Conservation (phyloP, 2,797 vertebrate genomes). For the Falco cherrug region DNA sequence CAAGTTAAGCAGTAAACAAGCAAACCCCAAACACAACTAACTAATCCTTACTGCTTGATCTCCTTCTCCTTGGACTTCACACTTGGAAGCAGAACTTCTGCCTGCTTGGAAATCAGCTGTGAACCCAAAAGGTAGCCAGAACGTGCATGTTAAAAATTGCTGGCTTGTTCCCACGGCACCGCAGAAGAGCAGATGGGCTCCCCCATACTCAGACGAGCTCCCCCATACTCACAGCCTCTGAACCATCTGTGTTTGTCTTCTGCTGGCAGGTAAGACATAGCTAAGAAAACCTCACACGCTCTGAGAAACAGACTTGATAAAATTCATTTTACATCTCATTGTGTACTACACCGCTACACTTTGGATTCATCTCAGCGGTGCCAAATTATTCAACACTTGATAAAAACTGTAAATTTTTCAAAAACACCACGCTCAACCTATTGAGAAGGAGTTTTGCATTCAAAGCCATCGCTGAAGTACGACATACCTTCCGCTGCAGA, state of each 20-base stretch:
- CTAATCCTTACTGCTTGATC: background rate
- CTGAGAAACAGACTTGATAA: background rate
- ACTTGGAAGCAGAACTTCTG: background rate
- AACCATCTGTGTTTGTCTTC: background rate
- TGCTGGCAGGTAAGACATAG: no score
- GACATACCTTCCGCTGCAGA: background rate
- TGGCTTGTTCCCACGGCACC: background rate
- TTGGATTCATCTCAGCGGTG: background rate
- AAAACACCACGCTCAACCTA: background rate
- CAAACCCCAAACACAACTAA: background rate
- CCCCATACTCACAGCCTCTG: background rate
- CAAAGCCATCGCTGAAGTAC: background rate
- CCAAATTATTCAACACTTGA: background rate
- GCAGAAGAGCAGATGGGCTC: no score
- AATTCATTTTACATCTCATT: background rate
- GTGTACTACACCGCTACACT: background rate
- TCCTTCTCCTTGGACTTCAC: background rate
- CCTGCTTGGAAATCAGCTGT: background rate
- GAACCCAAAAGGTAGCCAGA: background rate
- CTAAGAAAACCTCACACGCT: background rate
- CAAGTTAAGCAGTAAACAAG: background rate
- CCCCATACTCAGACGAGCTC: no score
- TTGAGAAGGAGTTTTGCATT: background rate
- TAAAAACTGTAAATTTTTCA: background rate
- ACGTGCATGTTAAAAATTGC: no score